These are phyloP conservation scores for Rhinolophus sinicus DNA, from an alignment of 2,113 vertebrate genomes.

Conservation along the genomic window DNA sequence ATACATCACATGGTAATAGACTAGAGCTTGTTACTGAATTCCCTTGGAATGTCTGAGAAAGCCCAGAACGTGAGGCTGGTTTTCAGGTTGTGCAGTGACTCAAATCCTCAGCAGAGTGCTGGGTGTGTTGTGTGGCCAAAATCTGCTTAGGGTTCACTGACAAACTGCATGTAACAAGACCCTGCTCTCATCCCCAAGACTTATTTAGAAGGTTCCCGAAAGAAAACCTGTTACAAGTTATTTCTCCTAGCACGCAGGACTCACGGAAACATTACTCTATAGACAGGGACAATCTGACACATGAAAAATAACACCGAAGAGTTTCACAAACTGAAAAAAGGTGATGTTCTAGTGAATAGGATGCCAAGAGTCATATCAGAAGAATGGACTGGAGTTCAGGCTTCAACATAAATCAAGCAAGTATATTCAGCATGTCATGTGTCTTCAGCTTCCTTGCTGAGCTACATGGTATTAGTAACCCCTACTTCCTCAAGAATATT, in stretches of 20 bases:
- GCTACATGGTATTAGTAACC: not conserved
- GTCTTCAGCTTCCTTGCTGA: not conserved
- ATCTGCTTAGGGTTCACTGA: not conserved
- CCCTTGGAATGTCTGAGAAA: not conserved
- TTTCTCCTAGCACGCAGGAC: not conserved
- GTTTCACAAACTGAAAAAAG: not conserved
- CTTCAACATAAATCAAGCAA: not conserved
- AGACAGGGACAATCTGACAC: not conserved
- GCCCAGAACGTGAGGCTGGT: not conserved
- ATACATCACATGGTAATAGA: not conserved
- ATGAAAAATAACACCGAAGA: not conserved
- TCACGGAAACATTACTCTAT: not conserved
- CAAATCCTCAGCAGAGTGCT: not conserved
- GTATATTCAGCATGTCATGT: accelerated
- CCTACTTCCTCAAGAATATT: not conserved
- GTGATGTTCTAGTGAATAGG: not conserved
- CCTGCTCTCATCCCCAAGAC: not conserved
- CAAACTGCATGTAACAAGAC: not conserved
- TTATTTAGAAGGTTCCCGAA: constrained; percentile 7
- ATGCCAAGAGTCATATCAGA: not conserved
- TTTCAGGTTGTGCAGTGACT: not conserved
- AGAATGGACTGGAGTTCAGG: not conserved
- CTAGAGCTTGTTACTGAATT: not conserved
- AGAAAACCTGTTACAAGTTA: not conserved
- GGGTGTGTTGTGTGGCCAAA: not conserved